Conservation (phyloP, 1,140 invertebrate genomes). For the Platorchestia sp. region DNA sequence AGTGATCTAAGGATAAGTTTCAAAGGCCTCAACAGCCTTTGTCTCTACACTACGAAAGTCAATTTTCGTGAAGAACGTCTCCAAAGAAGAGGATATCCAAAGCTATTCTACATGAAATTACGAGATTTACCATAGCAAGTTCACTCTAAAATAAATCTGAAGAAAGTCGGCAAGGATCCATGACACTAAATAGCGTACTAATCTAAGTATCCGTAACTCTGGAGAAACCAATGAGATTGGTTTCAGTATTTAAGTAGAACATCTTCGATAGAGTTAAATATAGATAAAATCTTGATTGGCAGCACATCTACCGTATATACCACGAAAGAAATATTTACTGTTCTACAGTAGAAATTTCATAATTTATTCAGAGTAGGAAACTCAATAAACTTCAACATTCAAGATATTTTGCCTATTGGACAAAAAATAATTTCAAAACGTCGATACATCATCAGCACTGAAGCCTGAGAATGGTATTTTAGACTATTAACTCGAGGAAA, state of each 20-base stretch:
- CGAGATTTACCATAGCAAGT: background rate
- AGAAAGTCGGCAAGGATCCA: background rate
- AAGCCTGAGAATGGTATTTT: background rate
- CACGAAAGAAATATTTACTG: background rate
- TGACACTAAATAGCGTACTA: background rate
- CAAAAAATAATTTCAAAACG: background rate
- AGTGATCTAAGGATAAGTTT: background rate
- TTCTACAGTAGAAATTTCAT: background rate
- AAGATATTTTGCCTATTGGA: background rate
- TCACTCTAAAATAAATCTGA: background rate
- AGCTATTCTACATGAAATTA: background rate
- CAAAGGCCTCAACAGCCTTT: background rate
- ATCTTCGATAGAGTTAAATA: background rate
- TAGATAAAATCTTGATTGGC: background rate
- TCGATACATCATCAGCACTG: background rate
- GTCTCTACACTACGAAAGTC: background rate
- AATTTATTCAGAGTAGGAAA: background rate
- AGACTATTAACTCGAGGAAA: background rate
- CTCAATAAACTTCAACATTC: background rate
- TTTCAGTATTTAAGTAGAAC: background rate
- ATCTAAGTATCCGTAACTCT: background rate
- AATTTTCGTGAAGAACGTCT: background rate
- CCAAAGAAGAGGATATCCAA: constrained; percentile 2
- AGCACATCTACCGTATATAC: background rate
- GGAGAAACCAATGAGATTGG: background rate